A percentile compares a stretch with the other conserved stretches of the same genome.
These are phyloP conservation scores for Rhabdomys pumilio DNA, from an alignment of 2,797 vertebrate genomes.

Conservation along the genomic window DNA sequence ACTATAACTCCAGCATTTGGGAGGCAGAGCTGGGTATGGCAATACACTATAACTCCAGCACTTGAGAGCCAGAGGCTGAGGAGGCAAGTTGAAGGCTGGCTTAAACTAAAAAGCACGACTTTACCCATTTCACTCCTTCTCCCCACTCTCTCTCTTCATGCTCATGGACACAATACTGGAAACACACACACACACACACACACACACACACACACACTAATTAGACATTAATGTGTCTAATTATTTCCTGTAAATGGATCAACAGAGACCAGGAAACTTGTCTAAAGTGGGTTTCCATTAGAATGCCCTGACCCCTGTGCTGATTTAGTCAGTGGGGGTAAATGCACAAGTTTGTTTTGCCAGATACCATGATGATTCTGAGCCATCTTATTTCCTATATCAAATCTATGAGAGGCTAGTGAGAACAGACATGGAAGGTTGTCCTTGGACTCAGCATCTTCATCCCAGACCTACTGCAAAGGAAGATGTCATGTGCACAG, in stretches of 20 bases:
- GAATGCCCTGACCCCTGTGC: neutral
- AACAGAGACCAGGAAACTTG: neutral
- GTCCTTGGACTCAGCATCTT: neutral
- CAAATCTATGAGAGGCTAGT: neutral
- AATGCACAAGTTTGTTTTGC: neutral
- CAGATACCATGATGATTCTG: neutral
- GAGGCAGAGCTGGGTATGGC: neutral
- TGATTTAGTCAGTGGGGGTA: too few relatives aligned
- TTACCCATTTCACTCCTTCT: neutral
- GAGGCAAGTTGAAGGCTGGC: neutral
- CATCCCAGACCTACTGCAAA: neutral
- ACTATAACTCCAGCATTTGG: neutral
- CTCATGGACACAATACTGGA: neutral
- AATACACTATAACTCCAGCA: neutral
- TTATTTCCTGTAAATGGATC: neutral
- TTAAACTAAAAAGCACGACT: neutral
- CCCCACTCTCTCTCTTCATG: neutral
- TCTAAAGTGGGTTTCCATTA: neutral
- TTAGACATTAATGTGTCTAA: neutral
- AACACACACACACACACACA: neutral
- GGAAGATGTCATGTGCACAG: neutral
- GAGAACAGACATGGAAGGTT: neutral
- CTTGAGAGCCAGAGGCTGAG: neutral
- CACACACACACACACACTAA: neutral
- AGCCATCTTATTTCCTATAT: accelerated